A percentile compares a stretch with the other conserved stretches of the same genome.
These are phyloP conservation scores for Drosophila austrosaltans DNA, from an alignment of 2,888 invertebrate genomes.

Conservation along the genomic window DNA sequence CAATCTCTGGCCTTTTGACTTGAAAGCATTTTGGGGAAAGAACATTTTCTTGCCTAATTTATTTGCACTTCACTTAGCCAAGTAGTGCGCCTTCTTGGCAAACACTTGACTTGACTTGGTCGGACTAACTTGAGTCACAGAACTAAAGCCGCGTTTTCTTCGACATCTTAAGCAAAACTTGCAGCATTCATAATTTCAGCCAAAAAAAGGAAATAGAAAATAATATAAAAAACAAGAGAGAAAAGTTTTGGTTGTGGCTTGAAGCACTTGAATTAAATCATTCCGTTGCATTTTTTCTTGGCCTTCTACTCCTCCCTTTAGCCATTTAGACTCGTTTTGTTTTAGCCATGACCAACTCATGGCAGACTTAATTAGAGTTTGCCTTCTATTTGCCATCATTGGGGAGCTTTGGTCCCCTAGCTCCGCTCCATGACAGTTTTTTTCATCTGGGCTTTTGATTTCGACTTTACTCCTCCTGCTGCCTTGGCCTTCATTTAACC, in stretches of 20 bases:
- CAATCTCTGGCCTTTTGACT: conserved; percentile 41
- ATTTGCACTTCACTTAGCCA: conserved; percentile 65
- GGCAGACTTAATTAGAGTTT: conserved; percentile 67
- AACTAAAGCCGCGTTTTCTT: conserved; percentile 44
- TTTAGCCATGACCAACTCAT: conserved; percentile 48
- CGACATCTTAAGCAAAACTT: conserved; percentile 42
- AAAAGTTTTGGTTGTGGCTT: conserved; percentile 50
- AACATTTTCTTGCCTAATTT: conserved; percentile 63
- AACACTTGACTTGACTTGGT: conserved; percentile 50
- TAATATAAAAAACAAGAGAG: conserved; percentile 51
- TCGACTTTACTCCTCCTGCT: conserved; percentile 2
- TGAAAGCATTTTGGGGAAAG: conserved; percentile 48
- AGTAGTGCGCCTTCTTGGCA: conserved; percentile 36
- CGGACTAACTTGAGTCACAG: background rate
- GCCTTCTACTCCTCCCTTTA: conserved; percentile 35
- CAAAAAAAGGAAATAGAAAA: conserved; percentile 32
- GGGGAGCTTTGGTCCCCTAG: conserved; percentile 22
- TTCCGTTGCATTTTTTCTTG: conserved; percentile 26
- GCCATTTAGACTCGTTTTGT: conserved; percentile 27
- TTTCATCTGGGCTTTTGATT: conserved; percentile 17
- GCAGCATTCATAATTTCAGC: conserved; percentile 47
- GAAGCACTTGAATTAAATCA: conserved; percentile 63
- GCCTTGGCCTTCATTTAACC: conserved; percentile 34
- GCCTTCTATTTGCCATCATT: conserved; percentile 34
- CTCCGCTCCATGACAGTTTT: conserved; percentile 26